Evolutionary conservation across 1,140 invertebrate genomes (phyloP).

Genomic region (Liolophura sinensis): DNA sequence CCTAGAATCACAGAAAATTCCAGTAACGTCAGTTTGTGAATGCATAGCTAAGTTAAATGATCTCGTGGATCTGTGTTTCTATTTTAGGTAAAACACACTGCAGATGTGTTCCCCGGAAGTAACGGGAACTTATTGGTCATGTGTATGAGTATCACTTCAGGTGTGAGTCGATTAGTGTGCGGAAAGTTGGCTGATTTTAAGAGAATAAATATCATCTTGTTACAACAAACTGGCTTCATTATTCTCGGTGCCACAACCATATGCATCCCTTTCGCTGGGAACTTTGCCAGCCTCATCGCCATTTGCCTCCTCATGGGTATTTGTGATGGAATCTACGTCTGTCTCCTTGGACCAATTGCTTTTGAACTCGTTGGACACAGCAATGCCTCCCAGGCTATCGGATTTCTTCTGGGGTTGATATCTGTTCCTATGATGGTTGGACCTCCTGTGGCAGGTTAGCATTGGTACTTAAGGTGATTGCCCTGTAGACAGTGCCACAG

Average conservation of each 20-base stretch:
- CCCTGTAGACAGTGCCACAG: too few species aligned
- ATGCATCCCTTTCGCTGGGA: slow-evolving; percentile 70
- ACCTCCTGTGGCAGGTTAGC: slow-evolving; percentile 78
- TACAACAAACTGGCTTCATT: slow-evolving; percentile 83
- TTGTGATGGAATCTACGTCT: slow-evolving; percentile 92
- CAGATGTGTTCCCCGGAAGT: slow-evolving; percentile 66
- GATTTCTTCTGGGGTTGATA: slow-evolving; percentile 84
- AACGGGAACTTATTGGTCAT: slow-evolving; percentile 79
- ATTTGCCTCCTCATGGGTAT: slow-evolving; percentile 82
- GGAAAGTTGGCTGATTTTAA: slow-evolving; percentile 83
- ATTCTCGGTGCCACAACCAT: slow-evolving; percentile 82
- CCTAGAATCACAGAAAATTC: too few species aligned
- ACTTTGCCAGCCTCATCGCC: slow-evolving; percentile 70
- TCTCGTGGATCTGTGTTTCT: slow-evolving; percentile 9
- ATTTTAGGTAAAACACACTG: slow-evolving; percentile 70
- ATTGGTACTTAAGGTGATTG: neutral
- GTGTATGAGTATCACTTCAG: slow-evolving; percentile 84
- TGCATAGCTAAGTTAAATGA: too few species aligned
- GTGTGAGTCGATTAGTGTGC: slow-evolving; percentile 80
- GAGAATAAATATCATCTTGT: slow-evolving; percentile 74
- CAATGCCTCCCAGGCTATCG: slow-evolving; percentile 88
- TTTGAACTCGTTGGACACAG: slow-evolving; percentile 85
- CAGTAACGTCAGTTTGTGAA: too few species aligned
- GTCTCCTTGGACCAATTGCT: slow-evolving; percentile 87
- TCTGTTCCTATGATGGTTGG: slow-evolving; percentile 85